Evolutionary conservation across 2,113 vertebrate species (phyloP).

Genomic region (Scytalopus superciliaris): DNA sequence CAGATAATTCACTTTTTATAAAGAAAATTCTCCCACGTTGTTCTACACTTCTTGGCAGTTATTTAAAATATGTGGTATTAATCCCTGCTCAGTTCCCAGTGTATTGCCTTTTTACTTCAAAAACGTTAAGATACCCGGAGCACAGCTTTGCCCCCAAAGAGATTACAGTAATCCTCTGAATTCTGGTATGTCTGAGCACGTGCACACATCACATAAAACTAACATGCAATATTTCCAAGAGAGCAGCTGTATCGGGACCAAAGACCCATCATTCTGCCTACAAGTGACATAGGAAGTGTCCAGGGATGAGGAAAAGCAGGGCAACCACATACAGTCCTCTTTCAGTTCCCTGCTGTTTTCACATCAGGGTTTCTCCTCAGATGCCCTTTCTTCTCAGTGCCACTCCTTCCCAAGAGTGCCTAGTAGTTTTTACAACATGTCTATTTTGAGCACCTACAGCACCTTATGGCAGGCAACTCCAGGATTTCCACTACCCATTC

Average conservation of each 20-base stretch:
- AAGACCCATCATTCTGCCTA: neutral
- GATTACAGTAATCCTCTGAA: neutral
- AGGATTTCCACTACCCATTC: neutral
- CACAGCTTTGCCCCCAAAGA: neutral
- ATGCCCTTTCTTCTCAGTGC: neutral
- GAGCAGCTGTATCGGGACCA: neutral
- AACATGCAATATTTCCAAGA: neutral
- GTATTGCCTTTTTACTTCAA: neutral
- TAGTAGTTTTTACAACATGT: rapidly evolving
- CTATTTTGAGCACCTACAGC: neutral
- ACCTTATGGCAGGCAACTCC: neutral
- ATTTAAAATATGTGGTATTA: neutral
- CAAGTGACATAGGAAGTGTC: neutral
- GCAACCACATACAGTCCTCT: neutral
- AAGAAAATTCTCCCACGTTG: neutral
- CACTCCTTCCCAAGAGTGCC: neutral
- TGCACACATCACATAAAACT: neutral
- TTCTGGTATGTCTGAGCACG: neutral
- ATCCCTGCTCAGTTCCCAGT: neutral
- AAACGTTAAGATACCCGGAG: neutral
- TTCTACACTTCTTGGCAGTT: neutral
- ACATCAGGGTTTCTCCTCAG: neutral
- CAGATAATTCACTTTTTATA: neutral
- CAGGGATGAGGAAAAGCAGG: neutral
- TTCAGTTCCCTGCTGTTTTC: neutral